Evolutionary conservation across 1,140 invertebrate genomes (phyloP), one percentile per base, ranked within the genome.

Genomic region (Diuraphis noxia): DNA sequence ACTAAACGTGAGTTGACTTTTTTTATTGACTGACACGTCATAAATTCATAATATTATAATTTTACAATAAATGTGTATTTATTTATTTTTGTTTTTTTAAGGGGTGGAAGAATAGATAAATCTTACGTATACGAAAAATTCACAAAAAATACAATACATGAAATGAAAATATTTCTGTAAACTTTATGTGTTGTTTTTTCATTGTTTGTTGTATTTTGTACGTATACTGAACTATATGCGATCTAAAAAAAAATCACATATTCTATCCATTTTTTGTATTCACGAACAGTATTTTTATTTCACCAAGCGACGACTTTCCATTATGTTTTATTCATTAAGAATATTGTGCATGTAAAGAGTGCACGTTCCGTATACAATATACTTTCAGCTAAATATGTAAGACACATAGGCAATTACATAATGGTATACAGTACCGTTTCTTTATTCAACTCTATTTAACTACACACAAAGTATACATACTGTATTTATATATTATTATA

Each of bases 201-300:
- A 17, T 34, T 8, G 34, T 36, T 21, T 17, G 36, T 77, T 36
- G 7, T 23, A 23, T 36, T n/a, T 9, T 36, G 38, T 30, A 2
- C 10, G 63, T 40, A 25, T 10, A 81, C 21, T 25, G 21, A 2
- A 81, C 6, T 81, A 23, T 21, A 23, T 81, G 38, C 23, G 23
- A 63, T 81, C 21, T 25, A 34, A n/a, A 41, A n/a, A 41, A 41
- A 84, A 43, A 84, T 84, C 82, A 34, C 30, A 34, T 41, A 21
- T 84, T 41, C n/a, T 21, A 86, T 36, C 23, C 25, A 86, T 86
- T 86, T 19, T 86, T 86, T 86, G 10, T 49, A 86, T 21, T 49
- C 5, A 21, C n/a, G n/a, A 34, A 30, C n/a, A 23, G 7, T 85
- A 19, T 85, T 46, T 43, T 21, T 34, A 34, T 36, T 34, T 85